These are phyloP conservation scores for Calephelis nemesis DNA, from an alignment of 1,140 invertebrate species.

Conservation along the genomic window DNA sequence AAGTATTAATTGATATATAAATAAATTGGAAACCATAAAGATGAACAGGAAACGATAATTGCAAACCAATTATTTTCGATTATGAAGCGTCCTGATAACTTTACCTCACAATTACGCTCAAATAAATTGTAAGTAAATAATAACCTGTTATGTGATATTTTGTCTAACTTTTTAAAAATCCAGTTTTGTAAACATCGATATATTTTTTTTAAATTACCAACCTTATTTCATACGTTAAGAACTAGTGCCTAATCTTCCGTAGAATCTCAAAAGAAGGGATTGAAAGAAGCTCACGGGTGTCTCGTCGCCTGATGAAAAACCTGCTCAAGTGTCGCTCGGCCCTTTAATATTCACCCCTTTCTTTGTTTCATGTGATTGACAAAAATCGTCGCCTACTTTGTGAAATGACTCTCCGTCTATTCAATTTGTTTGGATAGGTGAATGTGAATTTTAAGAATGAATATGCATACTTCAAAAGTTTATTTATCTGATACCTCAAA, in stretches of 20 bases:
- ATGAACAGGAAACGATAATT: too few relatives aligned
- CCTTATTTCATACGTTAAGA: constrained; percentile 49
- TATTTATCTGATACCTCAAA: neutral
- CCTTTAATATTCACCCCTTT: constrained; percentile 71
- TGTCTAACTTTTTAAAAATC: neutral
- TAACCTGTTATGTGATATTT: too few relatives aligned
- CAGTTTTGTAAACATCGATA: neutral
- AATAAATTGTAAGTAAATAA: too few relatives aligned
- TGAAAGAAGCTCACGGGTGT: constrained; percentile 64
- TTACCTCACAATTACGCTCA: too few relatives aligned
- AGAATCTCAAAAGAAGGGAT: constrained; percentile 71
- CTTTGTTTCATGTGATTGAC: constrained; percentile 71
- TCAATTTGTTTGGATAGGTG: constrained; percentile 44
- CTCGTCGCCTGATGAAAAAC: constrained; percentile 69
- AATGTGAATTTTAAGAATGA: constrained; percentile 22
- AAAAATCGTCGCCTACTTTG: constrained; percentile 59
- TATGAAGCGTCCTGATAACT: too few relatives aligned
- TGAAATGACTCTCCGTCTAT: constrained; percentile 36
- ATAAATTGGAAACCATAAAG: too few relatives aligned
- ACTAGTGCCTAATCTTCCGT: constrained; percentile 74
- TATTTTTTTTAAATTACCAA: constrained; percentile 2
- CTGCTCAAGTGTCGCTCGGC: constrained; percentile 58
- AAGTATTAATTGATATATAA: too few relatives aligned
- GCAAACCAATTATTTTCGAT: too few relatives aligned
- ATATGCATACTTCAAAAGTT: neutral